Evolutionary conservation across 2,797 vertebrate species (phyloP), one percentile per base, ranked within the genome.

Genomic region (Liparis tanakae): DNA sequence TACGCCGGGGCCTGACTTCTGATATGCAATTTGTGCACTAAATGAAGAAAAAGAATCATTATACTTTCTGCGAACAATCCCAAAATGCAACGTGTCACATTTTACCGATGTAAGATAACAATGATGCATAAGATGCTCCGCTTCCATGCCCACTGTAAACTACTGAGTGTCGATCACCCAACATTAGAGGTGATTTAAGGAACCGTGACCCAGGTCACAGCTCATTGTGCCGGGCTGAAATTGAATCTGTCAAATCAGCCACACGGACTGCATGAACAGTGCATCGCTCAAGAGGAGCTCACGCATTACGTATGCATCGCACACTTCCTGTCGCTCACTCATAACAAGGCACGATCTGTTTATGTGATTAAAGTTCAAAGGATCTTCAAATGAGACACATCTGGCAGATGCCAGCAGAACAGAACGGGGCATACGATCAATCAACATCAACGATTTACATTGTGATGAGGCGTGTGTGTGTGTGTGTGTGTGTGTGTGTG

Each of bases 271-370:
- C 72, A 53, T 59, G 39, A 18, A 6, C 30, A 7, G 25, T 41
- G 34, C 12, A 46, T 46, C 72, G 9, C 9, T 70, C 67, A 63
- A 22, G 33, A 22, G 33, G 44, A 64, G 53, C 43, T 25, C 43
- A 58, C 51, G 36, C 22, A 54, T 54, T 2, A 33, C 34, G 12
- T 10, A 61, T 13, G 14, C 14, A 41, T 25, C 14, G 12, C 34
- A 33, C 18, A 48, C 25, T 34, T 63, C 48, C 61, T 20, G 8
- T 18, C 17, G 1, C 48, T 41, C 48, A 25, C 6, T 20, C 15
- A 22, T n/a, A 64, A 76, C 36, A 41, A 48, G 30, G 50, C 22
- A 10, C 54, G 30, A 2, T 34, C 39, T 56, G 3, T 70, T 43
- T 8, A 64, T 53, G 53, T 2, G 1, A 50, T n/a, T 20, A 54